Conservation (phyloP, 2,888 invertebrate genomes). For the Sepiola atlantica region DNA sequence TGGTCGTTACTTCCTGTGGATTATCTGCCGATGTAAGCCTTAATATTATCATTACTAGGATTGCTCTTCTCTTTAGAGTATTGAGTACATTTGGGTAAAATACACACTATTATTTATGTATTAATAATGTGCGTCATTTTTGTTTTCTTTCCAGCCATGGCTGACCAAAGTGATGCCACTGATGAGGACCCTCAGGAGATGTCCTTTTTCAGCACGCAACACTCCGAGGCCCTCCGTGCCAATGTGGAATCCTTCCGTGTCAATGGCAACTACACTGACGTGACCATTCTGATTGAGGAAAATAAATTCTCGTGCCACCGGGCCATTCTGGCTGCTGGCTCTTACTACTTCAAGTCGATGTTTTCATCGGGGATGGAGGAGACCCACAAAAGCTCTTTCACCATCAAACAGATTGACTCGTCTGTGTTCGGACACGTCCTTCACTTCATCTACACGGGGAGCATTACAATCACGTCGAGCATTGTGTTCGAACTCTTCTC, state of each 20-base stretch:
- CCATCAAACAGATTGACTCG: constrained; percentile 65
- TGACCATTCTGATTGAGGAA: constrained; percentile 63
- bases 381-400: constrained; percentile 63
- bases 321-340: constrained; percentile 68
- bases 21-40: too few species aligned
- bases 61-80: too few species aligned
- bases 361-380: constrained; percentile 71
- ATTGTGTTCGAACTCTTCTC: constrained; percentile 66
- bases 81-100: too few species aligned
- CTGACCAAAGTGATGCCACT: background rate
- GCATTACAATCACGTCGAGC: constrained; percentile 59
- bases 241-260: constrained; percentile 65
- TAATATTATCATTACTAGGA: too few species aligned
- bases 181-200: constrained; percentile 44
- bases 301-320: constrained; percentile 66
- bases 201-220: constrained; percentile 59
- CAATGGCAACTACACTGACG: constrained; percentile 66
- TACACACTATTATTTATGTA: too few species aligned
- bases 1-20: too few species aligned
- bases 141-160: constrained; percentile 41
- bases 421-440: constrained; percentile 65
- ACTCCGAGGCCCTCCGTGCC: constrained; percentile 63
- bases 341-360: constrained; percentile 69
- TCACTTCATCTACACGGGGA: constrained; percentile 66
- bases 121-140: background rate